Evolutionary conservation across 2,888 invertebrate genomes (phyloP).

Genomic region (Stratiomys singularior): DNA sequence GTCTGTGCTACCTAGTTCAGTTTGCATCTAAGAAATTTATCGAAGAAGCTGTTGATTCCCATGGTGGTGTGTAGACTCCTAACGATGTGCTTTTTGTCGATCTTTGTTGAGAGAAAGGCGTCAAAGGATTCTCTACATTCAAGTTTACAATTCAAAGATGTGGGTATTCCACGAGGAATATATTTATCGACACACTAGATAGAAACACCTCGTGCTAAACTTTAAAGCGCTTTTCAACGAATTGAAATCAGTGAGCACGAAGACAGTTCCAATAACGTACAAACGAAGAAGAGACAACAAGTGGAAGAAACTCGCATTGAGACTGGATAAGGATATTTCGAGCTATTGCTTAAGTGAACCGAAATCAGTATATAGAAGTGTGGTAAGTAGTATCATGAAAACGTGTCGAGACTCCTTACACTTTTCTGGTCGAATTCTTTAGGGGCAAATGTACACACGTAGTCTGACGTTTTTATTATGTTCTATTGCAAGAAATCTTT

Average conservation of each 20-base stretch:
- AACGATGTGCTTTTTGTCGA: conserved; percentile 27
- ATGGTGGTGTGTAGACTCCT: conserved; percentile 11
- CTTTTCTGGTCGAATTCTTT: conserved; percentile 45
- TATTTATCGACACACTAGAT: conserved; percentile 35
- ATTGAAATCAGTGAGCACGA: conserved; percentile 41
- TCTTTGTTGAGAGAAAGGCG: conserved; percentile 13
- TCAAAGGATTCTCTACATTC: conserved; percentile 31
- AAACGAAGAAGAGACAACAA: not conserved
- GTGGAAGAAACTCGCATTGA: too few relatives aligned
- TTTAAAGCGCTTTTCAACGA: conserved; percentile 38
- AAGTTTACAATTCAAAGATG: conserved; percentile 13
- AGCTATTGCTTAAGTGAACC: conserved; percentile 31
- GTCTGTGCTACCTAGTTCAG: not conserved
- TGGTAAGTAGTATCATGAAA: conserved; percentile 40
- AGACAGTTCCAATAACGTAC: conserved; percentile 39
- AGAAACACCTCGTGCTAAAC: conserved; percentile 25
- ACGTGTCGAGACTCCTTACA: conserved; percentile 45
- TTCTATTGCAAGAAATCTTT: conserved; percentile 41
- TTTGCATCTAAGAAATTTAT: conserved; percentile 17
- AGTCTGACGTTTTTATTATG: conserved; percentile 46
- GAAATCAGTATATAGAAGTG: conserved; percentile 34
- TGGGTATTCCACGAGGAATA: conserved; percentile 41
- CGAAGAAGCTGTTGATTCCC: conserved; percentile 36
- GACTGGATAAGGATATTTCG: not conserved
- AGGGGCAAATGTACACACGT: conserved; percentile 45